These are phyloP conservation scores for Frankliniella intonsa DNA, from an alignment of 2,888 invertebrate species.

Conservation along the genomic window DNA sequence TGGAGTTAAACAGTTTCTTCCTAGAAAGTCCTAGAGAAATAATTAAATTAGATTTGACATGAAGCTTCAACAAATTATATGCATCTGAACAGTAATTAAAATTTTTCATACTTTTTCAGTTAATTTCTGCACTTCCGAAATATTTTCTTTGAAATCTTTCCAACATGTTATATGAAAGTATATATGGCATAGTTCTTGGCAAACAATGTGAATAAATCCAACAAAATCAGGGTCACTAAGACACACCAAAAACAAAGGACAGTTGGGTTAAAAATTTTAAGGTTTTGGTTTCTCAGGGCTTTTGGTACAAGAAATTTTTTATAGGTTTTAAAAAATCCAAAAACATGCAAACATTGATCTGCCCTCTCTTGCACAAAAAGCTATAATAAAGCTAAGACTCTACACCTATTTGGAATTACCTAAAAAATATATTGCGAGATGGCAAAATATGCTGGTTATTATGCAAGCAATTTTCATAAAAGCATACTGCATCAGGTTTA, in stretches of 20 bases:
- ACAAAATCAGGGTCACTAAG: constrained; percentile 35
- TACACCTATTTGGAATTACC: not conserved
- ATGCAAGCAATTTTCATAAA: not conserved
- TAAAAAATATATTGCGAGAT: not conserved
- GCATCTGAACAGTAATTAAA: not conserved
- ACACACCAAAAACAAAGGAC: too few relatives aligned
- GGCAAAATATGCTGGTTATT: not conserved
- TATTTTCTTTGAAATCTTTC: constrained; percentile 33
- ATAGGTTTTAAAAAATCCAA: not conserved
- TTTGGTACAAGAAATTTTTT: not conserved
- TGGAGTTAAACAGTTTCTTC: not conserved
- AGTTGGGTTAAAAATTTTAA: too few relatives aligned
- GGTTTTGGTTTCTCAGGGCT: too few relatives aligned
- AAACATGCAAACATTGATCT: not conserved
- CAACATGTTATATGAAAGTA: constrained; percentile 34
- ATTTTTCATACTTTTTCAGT: constrained; percentile 32
- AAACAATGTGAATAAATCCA: constrained; percentile 34
- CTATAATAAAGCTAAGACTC: not conserved
- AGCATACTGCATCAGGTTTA: not conserved
- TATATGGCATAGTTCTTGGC: constrained; percentile 34
- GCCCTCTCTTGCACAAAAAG: not conserved
- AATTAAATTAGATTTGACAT: not conserved
- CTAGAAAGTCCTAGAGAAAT: not conserved
- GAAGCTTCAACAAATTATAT: not conserved
- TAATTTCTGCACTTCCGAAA: constrained; percentile 31